phyloP scores from a whole-genome alignment of 2,113 vertebrate genomes.

The Jaculus jaculus region DNA sequence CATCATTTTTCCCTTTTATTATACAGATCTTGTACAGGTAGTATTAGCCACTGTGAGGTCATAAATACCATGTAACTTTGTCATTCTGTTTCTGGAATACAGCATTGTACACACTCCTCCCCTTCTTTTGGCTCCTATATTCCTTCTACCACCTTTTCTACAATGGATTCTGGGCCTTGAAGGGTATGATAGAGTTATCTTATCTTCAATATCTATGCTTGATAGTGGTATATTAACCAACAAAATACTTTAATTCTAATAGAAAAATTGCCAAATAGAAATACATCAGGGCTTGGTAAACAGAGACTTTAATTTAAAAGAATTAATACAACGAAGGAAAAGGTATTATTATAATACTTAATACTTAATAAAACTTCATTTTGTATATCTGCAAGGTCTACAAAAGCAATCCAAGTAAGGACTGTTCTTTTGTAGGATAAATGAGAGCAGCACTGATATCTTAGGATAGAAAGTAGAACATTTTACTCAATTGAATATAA shows the following conservation, averaged over 20 bases:
- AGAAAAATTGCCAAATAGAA: slow-evolving; percentile 32
- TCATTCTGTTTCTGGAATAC: too few species aligned
- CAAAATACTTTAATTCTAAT: not conserved
- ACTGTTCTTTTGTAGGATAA: not conserved
- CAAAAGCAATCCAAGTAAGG: not conserved
- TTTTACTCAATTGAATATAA: not conserved
- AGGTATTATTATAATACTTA: not conserved
- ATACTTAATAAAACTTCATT: not conserved
- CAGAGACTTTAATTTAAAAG: not conserved
- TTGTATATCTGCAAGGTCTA: not conserved
- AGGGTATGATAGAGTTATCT: too few species aligned
- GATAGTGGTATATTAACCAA: too few species aligned
- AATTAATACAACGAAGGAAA: slow-evolving; percentile 9
- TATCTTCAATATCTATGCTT: too few species aligned
- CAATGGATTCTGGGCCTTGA: too few species aligned
- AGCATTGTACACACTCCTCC: too few species aligned
- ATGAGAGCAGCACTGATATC: not conserved
- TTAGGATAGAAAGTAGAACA: not conserved
- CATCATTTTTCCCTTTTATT: too few species aligned
- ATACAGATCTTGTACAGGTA: too few species aligned
- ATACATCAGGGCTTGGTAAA: not conserved
- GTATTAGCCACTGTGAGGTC: too few species aligned
- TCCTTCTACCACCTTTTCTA: too few species aligned
- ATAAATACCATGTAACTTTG: too few species aligned
- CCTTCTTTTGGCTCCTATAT: too few species aligned